Conservation (phyloP, 2,113 vertebrate species). For the Melanocharis versteri region DNA sequence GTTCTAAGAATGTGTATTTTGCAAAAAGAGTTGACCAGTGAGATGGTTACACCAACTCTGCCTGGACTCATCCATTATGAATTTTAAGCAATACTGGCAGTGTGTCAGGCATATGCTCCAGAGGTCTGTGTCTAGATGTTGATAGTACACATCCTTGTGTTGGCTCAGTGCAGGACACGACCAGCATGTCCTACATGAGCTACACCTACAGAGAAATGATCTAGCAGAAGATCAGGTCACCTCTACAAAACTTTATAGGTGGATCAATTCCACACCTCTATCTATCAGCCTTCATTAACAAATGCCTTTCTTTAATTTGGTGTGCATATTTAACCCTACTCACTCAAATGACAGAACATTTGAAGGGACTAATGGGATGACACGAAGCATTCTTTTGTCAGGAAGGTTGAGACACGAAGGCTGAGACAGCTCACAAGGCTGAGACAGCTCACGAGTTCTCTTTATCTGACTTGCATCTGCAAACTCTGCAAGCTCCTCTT, state of each 20-base stretch:
- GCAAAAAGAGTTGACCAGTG: neutral
- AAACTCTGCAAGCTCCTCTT: neutral
- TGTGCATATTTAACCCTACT: neutral
- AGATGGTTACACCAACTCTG: neutral
- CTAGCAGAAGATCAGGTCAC: neutral
- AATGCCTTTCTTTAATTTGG: neutral
- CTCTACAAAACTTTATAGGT: neutral
- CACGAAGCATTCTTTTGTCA: neutral
- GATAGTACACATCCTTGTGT: neutral
- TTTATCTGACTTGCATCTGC: neutral
- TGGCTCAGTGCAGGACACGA: neutral
- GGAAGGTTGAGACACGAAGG: neutral
- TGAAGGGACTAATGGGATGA: neutral
- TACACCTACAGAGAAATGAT: neutral
- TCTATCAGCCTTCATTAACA: neutral
- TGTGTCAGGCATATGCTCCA: neutral
- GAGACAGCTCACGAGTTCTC: neutral
- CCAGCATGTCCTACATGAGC: neutral
- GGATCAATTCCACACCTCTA: neutral
- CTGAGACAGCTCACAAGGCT: neutral
- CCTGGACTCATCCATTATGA: neutral
- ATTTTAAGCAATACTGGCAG: neutral
- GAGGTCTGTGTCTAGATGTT: neutral
- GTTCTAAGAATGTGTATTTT: neutral
- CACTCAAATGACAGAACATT: neutral